A percentile compares a stretch with the other conserved stretches of the same genome.
Evolutionary conservation across 2,797 vertebrate species (phyloP).

Genomic region (Sebastes oblongus): DNA sequence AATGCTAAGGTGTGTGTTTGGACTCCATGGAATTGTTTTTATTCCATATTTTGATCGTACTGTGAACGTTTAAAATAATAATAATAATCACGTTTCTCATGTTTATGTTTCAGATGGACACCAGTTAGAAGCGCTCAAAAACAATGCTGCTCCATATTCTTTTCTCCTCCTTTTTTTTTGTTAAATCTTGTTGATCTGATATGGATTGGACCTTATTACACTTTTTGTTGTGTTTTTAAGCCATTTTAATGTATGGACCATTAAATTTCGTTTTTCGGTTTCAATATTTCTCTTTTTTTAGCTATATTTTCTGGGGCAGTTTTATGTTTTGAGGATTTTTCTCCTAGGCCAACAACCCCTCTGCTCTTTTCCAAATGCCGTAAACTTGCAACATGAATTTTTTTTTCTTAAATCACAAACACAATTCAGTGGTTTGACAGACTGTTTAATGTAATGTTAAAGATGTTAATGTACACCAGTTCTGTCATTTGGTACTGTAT

Average conservation of each 20-base stretch:
- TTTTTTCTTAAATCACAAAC: slow-evolving; percentile 2
- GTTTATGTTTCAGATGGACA: slow-evolving; percentile 87
- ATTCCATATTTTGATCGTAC: neutral
- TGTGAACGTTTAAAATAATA: neutral
- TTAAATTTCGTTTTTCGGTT: neutral
- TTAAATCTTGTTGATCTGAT: neutral
- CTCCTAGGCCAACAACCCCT: neutral
- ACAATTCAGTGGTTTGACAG: slow-evolving; percentile 7
- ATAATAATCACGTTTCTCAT: neutral
- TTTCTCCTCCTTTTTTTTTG: slow-evolving; percentile 28
- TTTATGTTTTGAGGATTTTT: slow-evolving; percentile 15
- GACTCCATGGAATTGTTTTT: fast-evolving
- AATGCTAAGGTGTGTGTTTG: slow-evolving; percentile 86
- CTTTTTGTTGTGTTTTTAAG: slow-evolving; percentile 73
- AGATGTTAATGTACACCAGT: slow-evolving; percentile 25
- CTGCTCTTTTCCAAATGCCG: slow-evolving; percentile 8
- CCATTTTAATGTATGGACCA: slow-evolving; percentile 86
- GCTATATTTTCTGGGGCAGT: slow-evolving; percentile 12
- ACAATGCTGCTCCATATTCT: slow-evolving; percentile 3
- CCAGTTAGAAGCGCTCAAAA: slow-evolving; percentile 81
- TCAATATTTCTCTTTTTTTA: slow-evolving; percentile 2
- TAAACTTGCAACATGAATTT: slow-evolving; percentile 14
- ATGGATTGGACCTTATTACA: slow-evolving; percentile 12
- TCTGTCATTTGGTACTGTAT: slow-evolving; percentile 53
- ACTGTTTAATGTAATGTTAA: slow-evolving; percentile 27